These are phyloP conservation scores for Tetranychus cinnabarinus DNA, from an alignment of 1,140 invertebrate species.

Conservation along the genomic window DNA sequence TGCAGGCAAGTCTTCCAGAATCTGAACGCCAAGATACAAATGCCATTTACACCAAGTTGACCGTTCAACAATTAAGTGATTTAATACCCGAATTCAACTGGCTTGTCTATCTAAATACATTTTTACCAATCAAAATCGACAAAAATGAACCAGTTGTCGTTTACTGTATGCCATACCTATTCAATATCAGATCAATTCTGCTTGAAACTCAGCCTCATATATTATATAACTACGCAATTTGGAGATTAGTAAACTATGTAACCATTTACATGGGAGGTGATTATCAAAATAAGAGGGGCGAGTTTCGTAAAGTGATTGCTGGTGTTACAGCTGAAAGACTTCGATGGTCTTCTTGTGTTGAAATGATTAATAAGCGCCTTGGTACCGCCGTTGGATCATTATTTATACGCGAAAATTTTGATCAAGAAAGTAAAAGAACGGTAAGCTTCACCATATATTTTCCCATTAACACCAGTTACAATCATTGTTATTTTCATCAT, in stretches of 20 bases:
- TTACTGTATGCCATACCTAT: conserved; percentile 5
- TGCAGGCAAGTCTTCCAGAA: conserved; percentile 43
- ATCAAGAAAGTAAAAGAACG: conserved; percentile 45
- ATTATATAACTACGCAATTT: conserved; percentile 31
- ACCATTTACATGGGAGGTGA: conserved; percentile 56
- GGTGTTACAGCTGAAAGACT: conserved; percentile 59
- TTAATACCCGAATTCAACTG: conserved; percentile 9
- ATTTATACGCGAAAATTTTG: conserved; percentile 64
- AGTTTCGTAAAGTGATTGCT: conserved; percentile 52
- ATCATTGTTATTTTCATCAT: too few species aligned
- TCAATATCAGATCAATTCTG: conserved; percentile 3
- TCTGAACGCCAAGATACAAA: conserved; percentile 58
- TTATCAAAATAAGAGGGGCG: conserved; percentile 44
- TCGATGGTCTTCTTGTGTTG: conserved; percentile 29
- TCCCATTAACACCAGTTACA: too few species aligned
- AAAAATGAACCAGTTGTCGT: conserved; percentile 6
- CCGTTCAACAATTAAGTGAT: conserved; percentile 3
- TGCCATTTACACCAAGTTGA: conserved; percentile 20
- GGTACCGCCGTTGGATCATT: conserved; percentile 60
- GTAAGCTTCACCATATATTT: neutral
- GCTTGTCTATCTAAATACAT: conserved; percentile 6
- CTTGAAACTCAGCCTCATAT: conserved; percentile 27
- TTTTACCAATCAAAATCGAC: conserved; percentile 4
- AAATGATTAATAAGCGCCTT: conserved; percentile 54
- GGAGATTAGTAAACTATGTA: conserved; percentile 43